Base-by-base conservation (phyloP, 1,140 invertebrate genomes). In the Galleria mellonella region DNA sequence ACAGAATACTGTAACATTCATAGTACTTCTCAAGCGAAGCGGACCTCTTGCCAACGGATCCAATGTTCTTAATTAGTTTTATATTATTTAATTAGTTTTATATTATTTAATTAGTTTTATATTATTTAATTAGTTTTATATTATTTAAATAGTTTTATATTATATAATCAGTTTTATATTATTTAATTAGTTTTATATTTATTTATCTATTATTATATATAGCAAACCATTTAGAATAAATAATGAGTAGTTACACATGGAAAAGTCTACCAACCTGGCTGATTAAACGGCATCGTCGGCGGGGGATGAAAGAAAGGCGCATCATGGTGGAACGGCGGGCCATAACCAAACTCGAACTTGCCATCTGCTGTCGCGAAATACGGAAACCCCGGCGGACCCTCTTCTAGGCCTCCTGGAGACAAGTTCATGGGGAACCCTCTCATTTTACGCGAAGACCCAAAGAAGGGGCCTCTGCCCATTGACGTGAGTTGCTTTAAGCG, bases 341-440 rank as follows among this genome's bases (percentile, higher is more conserved):
- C 94, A 83, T 96, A 96, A 9, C 93, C 92, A 83, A 96, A 96
- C 66, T 96, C 94, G 88, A 95, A 96, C 85, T 96, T 96, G 41
- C 92, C 92, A 74, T 96, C 94, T 52, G 92, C 89, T 10, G 89
- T 88, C 52, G 92, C 91, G 73, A 95, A 96, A 75, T 96, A 96
- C 9, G 94, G 93, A 79, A 96, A 96, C 63, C 94, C 94, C 62
- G 91, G 93, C 42, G 90, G 91, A 5, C 92, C 93, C 65, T 93
- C 93, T 76, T 92, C 95, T 62, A 94, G 87, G 32, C 93, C 92
- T 30, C 94, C 94, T 27, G 95, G 94, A 32, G 94, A 95, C 32
- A 96, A 89, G 83, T 96, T 96, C 90, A 96, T 92, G 37, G 94
- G 94, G 83, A 96, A 96, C 23, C 94, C 94, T 28, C 94, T 87